phyloP scores from a whole-genome alignment of 2,113 vertebrate genomes.

The Candoia aspera region DNA sequence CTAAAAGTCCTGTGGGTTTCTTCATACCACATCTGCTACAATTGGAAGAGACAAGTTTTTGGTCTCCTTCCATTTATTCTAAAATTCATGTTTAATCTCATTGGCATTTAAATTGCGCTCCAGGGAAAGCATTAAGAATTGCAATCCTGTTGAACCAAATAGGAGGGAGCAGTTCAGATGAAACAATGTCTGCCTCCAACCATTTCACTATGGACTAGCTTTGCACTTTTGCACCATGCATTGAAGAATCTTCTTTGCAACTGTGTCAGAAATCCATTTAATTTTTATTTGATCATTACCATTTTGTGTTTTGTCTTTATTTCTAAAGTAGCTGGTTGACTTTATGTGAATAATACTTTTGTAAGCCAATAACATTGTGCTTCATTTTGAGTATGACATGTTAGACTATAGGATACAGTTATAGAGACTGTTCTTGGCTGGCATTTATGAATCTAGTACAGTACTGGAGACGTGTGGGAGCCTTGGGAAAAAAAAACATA shows the following conservation, averaged over 20 bases:
- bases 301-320: neutral
- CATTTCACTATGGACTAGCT: neutral
- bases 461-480: neutral
- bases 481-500: too few species aligned
- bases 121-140: neutral
- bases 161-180: neutral
- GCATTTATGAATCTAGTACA: neutral
- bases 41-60: constrained; percentile 18
- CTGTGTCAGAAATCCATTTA: neutral
- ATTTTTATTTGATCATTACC: neutral
- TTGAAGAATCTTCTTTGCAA: neutral
- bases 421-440: neutral
- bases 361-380: neutral
- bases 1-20: constrained; percentile 15
- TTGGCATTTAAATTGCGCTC: constrained; percentile 23
- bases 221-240: neutral
- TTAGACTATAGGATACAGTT: neutral
- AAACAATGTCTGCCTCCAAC: neutral
- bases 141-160: neutral
- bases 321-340: neutral
- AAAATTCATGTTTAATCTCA: constrained; percentile 5
- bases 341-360: neutral
- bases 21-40: constrained; percentile 6
- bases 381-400: neutral
- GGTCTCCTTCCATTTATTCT: constrained; percentile 13